Conservation (phyloP, 2,113 vertebrate species). For the Oriolus oriolus region DNA sequence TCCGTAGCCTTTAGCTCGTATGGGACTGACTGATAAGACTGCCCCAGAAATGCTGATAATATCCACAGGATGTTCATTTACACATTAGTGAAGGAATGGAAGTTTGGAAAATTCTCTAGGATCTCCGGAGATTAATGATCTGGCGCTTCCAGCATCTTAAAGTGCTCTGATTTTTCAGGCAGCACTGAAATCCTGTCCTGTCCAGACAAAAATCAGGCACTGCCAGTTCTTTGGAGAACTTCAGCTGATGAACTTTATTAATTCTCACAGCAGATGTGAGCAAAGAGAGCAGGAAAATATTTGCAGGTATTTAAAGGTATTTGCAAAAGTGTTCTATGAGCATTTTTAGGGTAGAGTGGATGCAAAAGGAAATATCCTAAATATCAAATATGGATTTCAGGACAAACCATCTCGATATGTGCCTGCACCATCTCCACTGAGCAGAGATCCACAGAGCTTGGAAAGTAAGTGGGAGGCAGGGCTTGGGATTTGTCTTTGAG, state of each 20-base stretch:
- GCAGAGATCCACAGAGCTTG: not conserved
- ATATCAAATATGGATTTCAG: not conserved
- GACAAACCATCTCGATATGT: not conserved
- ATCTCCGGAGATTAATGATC: not conserved
- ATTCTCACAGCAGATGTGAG: not conserved
- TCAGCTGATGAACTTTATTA: not conserved
- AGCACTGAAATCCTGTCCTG: not conserved
- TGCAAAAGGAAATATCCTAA: not conserved
- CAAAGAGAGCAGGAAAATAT: not conserved
- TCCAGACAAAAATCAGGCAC: not conserved
- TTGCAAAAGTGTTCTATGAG: not conserved
- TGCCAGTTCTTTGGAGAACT: not conserved
- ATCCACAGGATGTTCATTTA: not conserved
- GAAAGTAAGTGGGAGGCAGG: not conserved
- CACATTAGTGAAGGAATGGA: not conserved
- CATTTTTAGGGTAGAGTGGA: not conserved
- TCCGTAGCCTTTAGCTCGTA: not conserved
- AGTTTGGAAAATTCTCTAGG: not conserved
- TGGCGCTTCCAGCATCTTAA: not conserved
- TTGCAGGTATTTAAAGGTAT: not conserved
- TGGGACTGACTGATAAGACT: not conserved
- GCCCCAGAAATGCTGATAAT: not conserved
- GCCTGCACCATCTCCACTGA: not conserved
- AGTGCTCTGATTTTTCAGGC: not conserved
- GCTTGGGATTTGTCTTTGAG: not conserved